phyloP scores from a whole-genome alignment of 1,140 invertebrate genomes.

The Andricus grossulariae region DNA sequence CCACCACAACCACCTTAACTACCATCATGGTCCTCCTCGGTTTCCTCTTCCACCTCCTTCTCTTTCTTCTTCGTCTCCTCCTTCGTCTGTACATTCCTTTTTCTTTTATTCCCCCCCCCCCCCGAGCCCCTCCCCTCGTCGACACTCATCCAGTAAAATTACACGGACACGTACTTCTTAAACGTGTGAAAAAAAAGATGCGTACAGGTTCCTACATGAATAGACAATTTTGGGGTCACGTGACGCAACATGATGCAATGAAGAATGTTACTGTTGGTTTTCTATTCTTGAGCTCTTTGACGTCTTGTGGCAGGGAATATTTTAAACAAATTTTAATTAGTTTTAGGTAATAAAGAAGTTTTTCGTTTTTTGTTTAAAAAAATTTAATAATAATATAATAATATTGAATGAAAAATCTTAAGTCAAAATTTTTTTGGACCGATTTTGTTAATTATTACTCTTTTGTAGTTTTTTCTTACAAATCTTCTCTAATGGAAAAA shows the following conservation, averaged over 20 bases:
- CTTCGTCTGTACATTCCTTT: slow-evolving; percentile 6
- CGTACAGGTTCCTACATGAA: background rate
- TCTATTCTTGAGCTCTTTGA: slow-evolving; percentile 11
- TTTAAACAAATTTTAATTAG: background rate
- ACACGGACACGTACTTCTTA: background rate
- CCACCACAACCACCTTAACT: slow-evolving; percentile 52
- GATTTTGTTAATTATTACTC: no score
- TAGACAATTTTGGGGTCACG: slow-evolving; percentile 25
- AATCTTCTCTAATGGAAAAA: no score
- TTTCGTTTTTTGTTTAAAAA: no score
- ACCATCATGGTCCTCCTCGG: slow-evolving; percentile 50
- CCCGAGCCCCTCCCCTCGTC: slow-evolving; percentile 2
- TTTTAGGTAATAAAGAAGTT: no score
- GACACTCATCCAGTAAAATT: background rate
- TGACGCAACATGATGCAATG: slow-evolving; percentile 35
- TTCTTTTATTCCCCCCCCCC: background rate
- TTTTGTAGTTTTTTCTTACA: no score
- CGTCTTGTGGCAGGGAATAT: background rate
- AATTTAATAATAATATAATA: no score
- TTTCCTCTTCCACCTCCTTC: slow-evolving; percentile 44
- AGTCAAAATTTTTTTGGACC: no score
- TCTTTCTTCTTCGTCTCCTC: slow-evolving; percentile 33
- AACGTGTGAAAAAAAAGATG: slow-evolving; percentile 36
- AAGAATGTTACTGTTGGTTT: slow-evolving; percentile 28
- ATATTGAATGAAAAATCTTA: no score